These are phyloP conservation scores for Melanostoma mellinum DNA, from an alignment of 2,888 invertebrate genomes.

Conservation along the genomic window DNA sequence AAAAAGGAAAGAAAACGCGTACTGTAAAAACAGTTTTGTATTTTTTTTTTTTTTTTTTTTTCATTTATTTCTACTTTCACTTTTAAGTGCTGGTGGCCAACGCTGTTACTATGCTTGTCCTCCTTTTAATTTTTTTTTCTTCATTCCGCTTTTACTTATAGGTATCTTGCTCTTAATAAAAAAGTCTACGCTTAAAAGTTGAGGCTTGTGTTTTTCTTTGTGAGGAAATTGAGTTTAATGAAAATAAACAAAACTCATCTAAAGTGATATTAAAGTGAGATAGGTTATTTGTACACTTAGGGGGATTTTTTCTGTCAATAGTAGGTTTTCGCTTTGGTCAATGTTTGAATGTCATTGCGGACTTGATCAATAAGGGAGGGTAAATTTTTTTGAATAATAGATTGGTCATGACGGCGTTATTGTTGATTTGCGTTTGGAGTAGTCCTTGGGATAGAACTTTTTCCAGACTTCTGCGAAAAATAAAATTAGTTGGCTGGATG, in stretches of 20 bases:
- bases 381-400: constrained; percentile 30
- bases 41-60: constrained; percentile 1
- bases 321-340: constrained; percentile 2
- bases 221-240: constrained; percentile 61
- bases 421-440: background rate
- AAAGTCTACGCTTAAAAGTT: constrained; percentile 38
- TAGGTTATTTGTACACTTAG: constrained; percentile 44
- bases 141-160: constrained; percentile 25
- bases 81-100: constrained; percentile 56
- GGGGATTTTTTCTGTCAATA: constrained; percentile 23
- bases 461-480: no score
- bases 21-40: constrained; percentile 9
- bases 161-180: constrained; percentile 40
- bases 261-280: constrained; percentile 56
- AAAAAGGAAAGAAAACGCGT: constrained; percentile 45
- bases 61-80: constrained; percentile 14
- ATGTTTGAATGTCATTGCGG: constrained; percentile 19
- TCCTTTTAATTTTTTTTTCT: constrained; percentile 6
- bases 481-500: no score
- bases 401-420: constrained; percentile 23
- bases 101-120: constrained; percentile 17
- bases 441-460: no score
- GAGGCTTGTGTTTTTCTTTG: constrained; percentile 49
- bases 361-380: constrained; percentile 31
- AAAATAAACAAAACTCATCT: constrained; percentile 61